phyloP scores from a whole-genome alignment of 2,113 vertebrate species.

The Odontesthes bonariensis region DNA sequence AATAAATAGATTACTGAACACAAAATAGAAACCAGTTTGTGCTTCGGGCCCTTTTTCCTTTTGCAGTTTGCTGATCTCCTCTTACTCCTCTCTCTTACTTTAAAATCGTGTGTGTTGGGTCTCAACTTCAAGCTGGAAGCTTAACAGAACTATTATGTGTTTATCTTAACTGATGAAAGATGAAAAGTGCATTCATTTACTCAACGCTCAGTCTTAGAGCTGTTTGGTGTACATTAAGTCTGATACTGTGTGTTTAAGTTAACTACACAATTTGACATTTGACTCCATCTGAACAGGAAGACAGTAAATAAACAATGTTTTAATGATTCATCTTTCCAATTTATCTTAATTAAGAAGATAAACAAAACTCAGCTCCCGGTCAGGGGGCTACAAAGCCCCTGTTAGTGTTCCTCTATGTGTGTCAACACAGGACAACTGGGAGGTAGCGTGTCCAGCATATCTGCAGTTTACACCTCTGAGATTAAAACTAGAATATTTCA shows the following conservation, averaged over 20 bases:
- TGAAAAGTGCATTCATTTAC: not conserved
- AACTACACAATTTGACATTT: conserved; percentile 23
- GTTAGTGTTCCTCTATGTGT: conserved; percentile 8
- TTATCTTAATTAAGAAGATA: conserved; percentile 69
- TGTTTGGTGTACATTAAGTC: conserved; percentile 4
- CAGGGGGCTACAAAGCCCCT: conserved; percentile 25
- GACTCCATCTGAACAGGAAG: conserved; percentile 61
- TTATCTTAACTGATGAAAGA: not conserved
- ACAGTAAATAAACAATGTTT: conserved; percentile 72
- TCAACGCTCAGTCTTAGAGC: not conserved
- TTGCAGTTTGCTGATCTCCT: not conserved
- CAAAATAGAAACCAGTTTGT: not conserved
- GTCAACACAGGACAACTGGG: not conserved
- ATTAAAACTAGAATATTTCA: conserved; percentile 11
- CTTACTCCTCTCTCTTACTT: not conserved
- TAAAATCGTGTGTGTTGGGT: not conserved
- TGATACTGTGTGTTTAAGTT: conserved; percentile 16
- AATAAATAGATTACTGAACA: not conserved
- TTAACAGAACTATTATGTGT: not conserved
- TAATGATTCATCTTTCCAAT: conserved; percentile 66
- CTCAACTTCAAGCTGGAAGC: not conserved
- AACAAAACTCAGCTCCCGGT: conserved; percentile 48
- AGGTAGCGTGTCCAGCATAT: not conserved
- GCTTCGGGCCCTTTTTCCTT: not conserved
- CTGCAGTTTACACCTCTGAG: conserved; percentile 3